Conservation (phyloP, 2,888 invertebrate species). For the Trachelus troglodyta region DNA sequence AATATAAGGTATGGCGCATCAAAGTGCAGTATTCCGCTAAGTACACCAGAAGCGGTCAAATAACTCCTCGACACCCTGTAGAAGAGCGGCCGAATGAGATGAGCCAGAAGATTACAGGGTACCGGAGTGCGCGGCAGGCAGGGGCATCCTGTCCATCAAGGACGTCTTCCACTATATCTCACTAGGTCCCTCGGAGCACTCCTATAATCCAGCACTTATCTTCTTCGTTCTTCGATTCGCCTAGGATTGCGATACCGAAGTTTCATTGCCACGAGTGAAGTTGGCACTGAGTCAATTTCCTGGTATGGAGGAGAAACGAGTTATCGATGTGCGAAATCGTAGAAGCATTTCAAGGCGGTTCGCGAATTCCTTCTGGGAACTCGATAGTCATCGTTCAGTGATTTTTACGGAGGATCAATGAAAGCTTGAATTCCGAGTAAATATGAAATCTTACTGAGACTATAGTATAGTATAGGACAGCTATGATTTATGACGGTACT, state of each 20-base stretch:
- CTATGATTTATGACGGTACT: background rate
- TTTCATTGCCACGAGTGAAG: background rate
- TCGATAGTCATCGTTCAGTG: background rate
- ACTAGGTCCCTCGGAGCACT: constrained; percentile 23
- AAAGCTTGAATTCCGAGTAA: background rate
- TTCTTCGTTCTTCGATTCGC: constrained; percentile 10
- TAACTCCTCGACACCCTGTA: constrained; percentile 49
- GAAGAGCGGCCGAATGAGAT: constrained; percentile 51
- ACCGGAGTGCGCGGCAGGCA: constrained; percentile 43
- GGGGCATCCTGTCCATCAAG: constrained; percentile 59
- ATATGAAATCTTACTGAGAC: background rate
- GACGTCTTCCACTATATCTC: constrained; percentile 51
- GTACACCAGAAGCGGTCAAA: constrained; percentile 19
- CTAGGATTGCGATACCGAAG: background rate
- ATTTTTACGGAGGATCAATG: background rate
- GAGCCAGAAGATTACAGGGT: constrained; percentile 55
- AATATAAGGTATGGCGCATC: background rate
- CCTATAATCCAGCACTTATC: constrained; percentile 41
- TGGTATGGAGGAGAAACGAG: background rate
- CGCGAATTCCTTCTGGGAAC: background rate
- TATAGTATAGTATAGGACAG: background rate
- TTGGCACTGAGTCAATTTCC: background rate
- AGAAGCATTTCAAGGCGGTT: background rate
- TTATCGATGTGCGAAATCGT: background rate
- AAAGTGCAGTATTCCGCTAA: background rate